These are phyloP conservation scores for Campylomormyrus tamandua DNA, from an alignment of 2,113 vertebrate genomes.

Conservation along the genomic window DNA sequence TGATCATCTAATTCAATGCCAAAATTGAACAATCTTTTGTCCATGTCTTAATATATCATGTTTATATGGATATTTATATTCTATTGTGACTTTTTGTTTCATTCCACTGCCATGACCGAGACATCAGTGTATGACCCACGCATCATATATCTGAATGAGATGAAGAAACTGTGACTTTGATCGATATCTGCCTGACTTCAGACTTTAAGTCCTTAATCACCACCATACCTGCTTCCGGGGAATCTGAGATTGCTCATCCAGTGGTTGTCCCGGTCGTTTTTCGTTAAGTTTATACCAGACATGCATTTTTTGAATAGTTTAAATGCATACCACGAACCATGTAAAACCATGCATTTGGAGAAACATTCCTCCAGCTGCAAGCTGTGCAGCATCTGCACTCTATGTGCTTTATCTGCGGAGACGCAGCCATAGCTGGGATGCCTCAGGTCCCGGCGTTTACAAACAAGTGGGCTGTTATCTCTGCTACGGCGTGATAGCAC, in stretches of 20 bases:
- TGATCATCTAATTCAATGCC: neutral
- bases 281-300: neutral
- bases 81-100: neutral
- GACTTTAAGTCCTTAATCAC: neutral
- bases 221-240: neutral
- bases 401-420: neutral
- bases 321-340: neutral
- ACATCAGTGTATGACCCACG: neutral
- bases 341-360: neutral
- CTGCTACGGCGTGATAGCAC: constrained; percentile 9
- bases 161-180: neutral
- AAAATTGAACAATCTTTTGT: neutral
- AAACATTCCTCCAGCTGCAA: neutral
- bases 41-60: neutral
- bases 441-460: neutral
- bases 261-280: neutral
- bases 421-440: constrained; percentile 9
- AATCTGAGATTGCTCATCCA: neutral
- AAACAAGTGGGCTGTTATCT: neutral
- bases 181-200: neutral
- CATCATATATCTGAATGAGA: neutral
- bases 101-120: neutral
- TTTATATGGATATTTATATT: neutral
- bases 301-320: neutral
- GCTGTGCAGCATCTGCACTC: neutral